Conservation (phyloP, 1,140 invertebrate species). For the Lucilia cuprina region DNA sequence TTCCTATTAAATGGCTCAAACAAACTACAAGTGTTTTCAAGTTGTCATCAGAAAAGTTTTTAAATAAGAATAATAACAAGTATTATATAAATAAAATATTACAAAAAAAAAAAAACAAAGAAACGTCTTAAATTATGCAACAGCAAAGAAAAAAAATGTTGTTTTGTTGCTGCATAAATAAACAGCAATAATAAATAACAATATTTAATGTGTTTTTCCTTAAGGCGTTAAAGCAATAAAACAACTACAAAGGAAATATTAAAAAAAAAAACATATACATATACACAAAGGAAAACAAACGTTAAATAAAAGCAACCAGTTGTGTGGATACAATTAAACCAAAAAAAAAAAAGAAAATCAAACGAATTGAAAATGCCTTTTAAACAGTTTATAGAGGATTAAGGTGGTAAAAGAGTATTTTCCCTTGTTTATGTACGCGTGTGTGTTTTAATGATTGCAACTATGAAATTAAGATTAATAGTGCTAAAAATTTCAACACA, state of each 20-base stretch:
- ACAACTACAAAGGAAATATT: background rate
- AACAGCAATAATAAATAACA: constrained; percentile 18
- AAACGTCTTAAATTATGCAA: constrained; percentile 27
- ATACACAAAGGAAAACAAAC: background rate
- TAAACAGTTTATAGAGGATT: background rate
- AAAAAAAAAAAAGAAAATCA: background rate
- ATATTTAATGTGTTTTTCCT: background rate
- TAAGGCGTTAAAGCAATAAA: background rate
- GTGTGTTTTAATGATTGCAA: background rate
- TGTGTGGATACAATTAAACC: background rate
- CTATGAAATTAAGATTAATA: constrained; percentile 23
- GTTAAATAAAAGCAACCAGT: background rate
- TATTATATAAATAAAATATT: background rate
- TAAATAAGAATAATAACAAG: background rate
- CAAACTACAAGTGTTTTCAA: background rate
- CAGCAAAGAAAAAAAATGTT: background rate
- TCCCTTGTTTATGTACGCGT: background rate
- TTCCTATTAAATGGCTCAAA: background rate
- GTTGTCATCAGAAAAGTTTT: background rate
- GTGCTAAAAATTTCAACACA: constrained; percentile 27
- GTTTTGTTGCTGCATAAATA: constrained; percentile 4
- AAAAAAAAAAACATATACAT: background rate
- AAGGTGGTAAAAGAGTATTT: background rate
- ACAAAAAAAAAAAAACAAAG: background rate
- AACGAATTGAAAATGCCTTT: background rate